Evolutionary conservation across 1,140 invertebrate genomes (phyloP).

Genomic region (Dendroctonus ponderosae): DNA sequence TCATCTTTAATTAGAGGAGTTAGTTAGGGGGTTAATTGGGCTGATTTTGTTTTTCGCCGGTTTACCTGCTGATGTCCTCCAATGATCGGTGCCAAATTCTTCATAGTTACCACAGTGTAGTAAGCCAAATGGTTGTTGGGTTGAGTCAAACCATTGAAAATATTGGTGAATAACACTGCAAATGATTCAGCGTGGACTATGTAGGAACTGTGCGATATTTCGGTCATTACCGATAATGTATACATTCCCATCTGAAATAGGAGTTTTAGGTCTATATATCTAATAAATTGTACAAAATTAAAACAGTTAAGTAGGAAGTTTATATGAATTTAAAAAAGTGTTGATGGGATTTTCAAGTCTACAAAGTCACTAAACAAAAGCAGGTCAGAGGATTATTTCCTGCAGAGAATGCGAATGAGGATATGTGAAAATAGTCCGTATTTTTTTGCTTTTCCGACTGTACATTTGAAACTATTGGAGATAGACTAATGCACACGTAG

Average conservation of each 20-base stretch:
- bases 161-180: slow-evolving; percentile 56
- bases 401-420: no score
- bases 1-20: slow-evolving; percentile 48
- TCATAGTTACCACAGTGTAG: slow-evolving; percentile 62
- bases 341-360: no score
- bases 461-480: no score
- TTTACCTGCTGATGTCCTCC: slow-evolving; percentile 60
- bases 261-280: no score
- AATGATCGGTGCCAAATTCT: slow-evolving; percentile 59
- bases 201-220: slow-evolving; percentile 60
- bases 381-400: no score
- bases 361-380: no score
- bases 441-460: no score
- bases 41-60: neutral
- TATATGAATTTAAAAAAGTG: no score
- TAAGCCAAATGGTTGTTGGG: slow-evolving; percentile 56
- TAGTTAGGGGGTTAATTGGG: neutral
- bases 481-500: no score
- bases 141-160: slow-evolving; percentile 54
- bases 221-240: slow-evolving; percentile 63
- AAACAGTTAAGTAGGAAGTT: no score
- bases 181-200: slow-evolving; percentile 57
- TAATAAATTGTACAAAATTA: no score
- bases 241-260: slow-evolving; percentile 63
- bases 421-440: no score